Percentiles rank a stretch among this genome's conserved stretches.
Evolutionary conservation across 1,140 invertebrate species (phyloP).

Genomic region (Ostrea edulis): DNA sequence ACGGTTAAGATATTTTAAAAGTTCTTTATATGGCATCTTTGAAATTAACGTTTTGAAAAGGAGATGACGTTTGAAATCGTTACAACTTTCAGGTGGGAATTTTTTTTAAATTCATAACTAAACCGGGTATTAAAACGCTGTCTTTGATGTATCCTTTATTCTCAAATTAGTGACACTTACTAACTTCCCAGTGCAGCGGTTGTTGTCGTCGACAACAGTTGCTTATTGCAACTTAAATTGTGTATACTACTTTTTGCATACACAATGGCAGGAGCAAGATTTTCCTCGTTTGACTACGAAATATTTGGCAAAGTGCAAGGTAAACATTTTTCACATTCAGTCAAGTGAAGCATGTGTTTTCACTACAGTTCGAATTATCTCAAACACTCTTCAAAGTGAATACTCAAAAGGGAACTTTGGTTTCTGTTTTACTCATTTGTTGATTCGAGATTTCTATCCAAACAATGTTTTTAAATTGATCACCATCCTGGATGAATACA

Average conservation of each 20-base stretch:
- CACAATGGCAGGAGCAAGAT: background rate
- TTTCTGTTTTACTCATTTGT: too few relatives aligned
- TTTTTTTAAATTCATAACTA: too few relatives aligned
- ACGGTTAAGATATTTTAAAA: too few relatives aligned
- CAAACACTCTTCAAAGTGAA: too few relatives aligned
- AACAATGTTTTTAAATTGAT: too few relatives aligned
- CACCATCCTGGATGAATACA: too few relatives aligned
- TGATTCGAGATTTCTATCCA: too few relatives aligned
- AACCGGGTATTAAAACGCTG: background rate
- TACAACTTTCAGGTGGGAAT: too few relatives aligned
- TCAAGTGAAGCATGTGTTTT: background rate
- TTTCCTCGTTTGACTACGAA: conserved; percentile 7
- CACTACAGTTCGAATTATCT: background rate
- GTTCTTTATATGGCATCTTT: too few relatives aligned
- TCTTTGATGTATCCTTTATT: background rate
- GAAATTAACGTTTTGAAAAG: too few relatives aligned
- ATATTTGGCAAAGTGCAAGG: conserved; percentile 28
- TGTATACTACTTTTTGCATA: background rate
- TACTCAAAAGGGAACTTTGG: too few relatives aligned
- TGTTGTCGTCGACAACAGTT: background rate
- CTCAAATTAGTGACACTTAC: background rate
- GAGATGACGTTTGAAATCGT: too few relatives aligned
- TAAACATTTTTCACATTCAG: background rate
- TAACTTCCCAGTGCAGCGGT: background rate
- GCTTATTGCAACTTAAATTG: background rate